phyloP scores from a whole-genome alignment of 2,113 vertebrate genomes.

The Caloenas nicobarica region DNA sequence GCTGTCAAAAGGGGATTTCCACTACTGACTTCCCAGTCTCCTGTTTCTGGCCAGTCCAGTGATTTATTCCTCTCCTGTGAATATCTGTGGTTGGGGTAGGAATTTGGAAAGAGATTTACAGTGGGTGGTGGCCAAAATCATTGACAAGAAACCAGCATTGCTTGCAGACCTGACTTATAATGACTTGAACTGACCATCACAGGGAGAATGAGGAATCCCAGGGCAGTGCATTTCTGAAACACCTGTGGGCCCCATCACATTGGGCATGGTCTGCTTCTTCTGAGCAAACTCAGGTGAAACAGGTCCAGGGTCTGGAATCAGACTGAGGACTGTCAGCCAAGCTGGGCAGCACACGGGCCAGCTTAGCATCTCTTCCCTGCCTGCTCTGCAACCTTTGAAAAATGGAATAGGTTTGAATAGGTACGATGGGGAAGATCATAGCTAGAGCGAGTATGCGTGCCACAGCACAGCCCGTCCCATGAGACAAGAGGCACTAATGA shows the following conservation, averaged over 20 bases:
- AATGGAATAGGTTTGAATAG: neutral
- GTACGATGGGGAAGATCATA: neutral
- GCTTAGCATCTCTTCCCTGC: neutral
- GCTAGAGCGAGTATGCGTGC: neutral
- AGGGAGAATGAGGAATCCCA: neutral
- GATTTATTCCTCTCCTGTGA: constrained; percentile 28
- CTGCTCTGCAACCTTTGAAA: neutral
- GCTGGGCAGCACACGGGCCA: neutral
- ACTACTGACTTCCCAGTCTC: neutral
- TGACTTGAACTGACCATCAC: neutral
- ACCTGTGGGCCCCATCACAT: neutral
- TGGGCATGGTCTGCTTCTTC: accelerated
- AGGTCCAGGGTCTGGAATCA: neutral
- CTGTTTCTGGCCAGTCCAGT: neutral
- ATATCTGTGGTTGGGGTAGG: constrained; percentile 1
- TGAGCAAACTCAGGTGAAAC: neutral
- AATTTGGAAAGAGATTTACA: constrained; percentile 31
- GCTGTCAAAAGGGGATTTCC: constrained; percentile 55
- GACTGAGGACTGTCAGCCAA: neutral
- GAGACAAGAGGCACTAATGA: neutral
- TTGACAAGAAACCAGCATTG: neutral
- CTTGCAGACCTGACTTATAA: neutral
- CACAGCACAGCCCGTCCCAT: neutral
- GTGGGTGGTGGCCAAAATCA: neutral
- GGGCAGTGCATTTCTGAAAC: neutral